Base-by-base conservation (phyloP, 64 coral and sea anemone species). In the Hydrozoanthus tunicans region DNA sequence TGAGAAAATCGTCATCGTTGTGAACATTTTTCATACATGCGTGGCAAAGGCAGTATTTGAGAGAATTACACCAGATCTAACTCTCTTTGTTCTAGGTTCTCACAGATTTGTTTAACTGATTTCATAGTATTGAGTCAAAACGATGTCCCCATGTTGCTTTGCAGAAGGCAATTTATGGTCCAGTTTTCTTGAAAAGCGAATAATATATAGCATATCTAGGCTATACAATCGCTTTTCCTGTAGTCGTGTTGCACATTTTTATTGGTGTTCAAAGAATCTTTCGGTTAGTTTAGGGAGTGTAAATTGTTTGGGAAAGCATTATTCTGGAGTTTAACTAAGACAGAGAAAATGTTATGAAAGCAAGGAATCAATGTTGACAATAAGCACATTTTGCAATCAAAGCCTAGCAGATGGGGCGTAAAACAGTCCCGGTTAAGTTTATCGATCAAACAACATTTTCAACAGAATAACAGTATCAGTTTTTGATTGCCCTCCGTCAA, bases 391-490 rank as follows among this genome's bases (percentile, higher is more conserved):
- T 88, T 43, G 69, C 68, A 88, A 88, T 73, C 68, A 88, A 88
- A 75, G 84, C 84, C 23, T 8, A 74, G 84, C 84, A 88, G 84
- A 88, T 88, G 84, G 67, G 84, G 70, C 15, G 54, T 59, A 57
- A 12, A 75, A 88, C 59, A 24, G 73, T 67, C 84, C 69, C 73
- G 26, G 69, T 69, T 9, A 4, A 88, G 80, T 88, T 72, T 74
- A 74, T 88, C 68, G 73, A 88, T 23, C 68, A 75, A 57, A 88
- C 27, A 88, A 73, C 84, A 17, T 59, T 75, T 74, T 59, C 84
- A 88, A 88, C 84, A 88, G 84, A 88, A 88, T 60, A 73, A 88
- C 84, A 59, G 84, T 88, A 88, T 73, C 84, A 58, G 55, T 88
- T 88, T 86, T 75, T 88, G 84, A 88, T 88, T 74, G 84, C 9